A percentile compares a stretch with the other conserved stretches of the same genome.
phyloP scores from a whole-genome alignment of 2,797 vertebrate genomes.

The Tarsius wallacei region DNA sequence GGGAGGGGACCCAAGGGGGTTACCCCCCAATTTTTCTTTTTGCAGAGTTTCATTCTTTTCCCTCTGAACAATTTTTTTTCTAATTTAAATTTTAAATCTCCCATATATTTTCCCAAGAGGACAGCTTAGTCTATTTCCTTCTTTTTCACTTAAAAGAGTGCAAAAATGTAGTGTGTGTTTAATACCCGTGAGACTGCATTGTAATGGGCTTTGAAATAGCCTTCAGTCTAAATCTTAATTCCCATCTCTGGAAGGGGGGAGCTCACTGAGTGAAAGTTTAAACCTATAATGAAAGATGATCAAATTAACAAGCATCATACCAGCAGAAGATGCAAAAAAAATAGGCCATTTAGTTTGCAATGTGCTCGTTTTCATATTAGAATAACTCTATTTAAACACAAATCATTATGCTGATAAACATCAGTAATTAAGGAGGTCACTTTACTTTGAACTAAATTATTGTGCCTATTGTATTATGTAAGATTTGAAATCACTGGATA shows the following conservation, averaged over 20 bases:
- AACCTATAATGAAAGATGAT: background rate
- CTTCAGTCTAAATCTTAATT: conserved; percentile 64
- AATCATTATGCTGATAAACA: background rate
- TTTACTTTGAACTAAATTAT: background rate
- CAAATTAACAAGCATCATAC: background rate
- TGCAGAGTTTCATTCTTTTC: conserved; percentile 46
- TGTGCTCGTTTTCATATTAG: background rate
- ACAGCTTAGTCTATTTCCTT: conserved; percentile 61
- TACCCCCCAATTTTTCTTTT: conserved; percentile 44
- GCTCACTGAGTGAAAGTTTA: conserved; percentile 2
- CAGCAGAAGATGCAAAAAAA: background rate
- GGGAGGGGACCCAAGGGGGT: no score
- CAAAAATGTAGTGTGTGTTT: conserved; percentile 37
- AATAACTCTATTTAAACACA: background rate
- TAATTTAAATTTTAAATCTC: conserved; percentile 5
- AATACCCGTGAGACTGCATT: conserved; percentile 42
- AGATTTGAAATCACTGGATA: background rate
- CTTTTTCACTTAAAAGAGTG: conserved; percentile 53
- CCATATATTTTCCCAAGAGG: conserved; percentile 16
- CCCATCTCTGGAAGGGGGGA: background rate
- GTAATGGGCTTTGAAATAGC: conserved; percentile 25
- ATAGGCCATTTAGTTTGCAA: background rate
- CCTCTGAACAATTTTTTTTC: conserved; percentile 28
- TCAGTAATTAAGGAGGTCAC: conserved; percentile 20
- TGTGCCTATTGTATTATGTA: background rate